Percentiles rank a stretch among this genome's conserved stretches.
Evolutionary conservation across 1,140 invertebrate genomes (phyloP).

Genomic region (Macrostomum lignano): DNA sequence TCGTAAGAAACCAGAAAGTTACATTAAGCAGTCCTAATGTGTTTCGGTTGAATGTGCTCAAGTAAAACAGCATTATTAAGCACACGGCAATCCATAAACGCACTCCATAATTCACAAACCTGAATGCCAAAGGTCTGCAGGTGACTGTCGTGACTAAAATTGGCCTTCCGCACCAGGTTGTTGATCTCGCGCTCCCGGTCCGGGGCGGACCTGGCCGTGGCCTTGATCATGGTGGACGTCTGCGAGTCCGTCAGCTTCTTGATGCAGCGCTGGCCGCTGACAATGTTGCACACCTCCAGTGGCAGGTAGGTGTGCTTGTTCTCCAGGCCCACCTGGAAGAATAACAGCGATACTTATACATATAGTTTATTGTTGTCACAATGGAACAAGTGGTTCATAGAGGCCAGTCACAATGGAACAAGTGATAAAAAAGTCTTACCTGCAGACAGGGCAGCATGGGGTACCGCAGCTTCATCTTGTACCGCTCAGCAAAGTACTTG

Average conservation of each 20-base stretch:
- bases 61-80: no score
- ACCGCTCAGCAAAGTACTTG: conserved; percentile 97
- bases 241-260: conserved; percentile 99
- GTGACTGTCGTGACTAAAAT: conserved; percentile 93
- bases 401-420: no score
- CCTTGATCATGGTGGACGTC: conserved; percentile 99
- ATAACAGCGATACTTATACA: no score
- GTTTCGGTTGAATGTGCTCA: no score
- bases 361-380: no score
- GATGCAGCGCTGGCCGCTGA: conserved; percentile 89
- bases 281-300: conserved; percentile 58
- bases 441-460: conserved; percentile 81
- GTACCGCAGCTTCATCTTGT: conserved; percentile 85
- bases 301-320: conserved; percentile 99
- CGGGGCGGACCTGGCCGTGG: conserved; percentile 82
- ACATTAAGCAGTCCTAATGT: no score
- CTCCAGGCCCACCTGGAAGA: conserved; percentile 85
- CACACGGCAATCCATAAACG: no score
- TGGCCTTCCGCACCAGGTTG: conserved; percentile 65
- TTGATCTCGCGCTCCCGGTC: conserved; percentile 93
- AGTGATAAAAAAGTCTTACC: no score
- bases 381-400: no score
- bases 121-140: conserved; percentile 95
- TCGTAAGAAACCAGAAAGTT: no score
- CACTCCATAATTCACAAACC: no score